Evolutionary conservation across 2,113 vertebrate species (phyloP).

Genomic region (Beaufortia kweichowensis): DNA sequence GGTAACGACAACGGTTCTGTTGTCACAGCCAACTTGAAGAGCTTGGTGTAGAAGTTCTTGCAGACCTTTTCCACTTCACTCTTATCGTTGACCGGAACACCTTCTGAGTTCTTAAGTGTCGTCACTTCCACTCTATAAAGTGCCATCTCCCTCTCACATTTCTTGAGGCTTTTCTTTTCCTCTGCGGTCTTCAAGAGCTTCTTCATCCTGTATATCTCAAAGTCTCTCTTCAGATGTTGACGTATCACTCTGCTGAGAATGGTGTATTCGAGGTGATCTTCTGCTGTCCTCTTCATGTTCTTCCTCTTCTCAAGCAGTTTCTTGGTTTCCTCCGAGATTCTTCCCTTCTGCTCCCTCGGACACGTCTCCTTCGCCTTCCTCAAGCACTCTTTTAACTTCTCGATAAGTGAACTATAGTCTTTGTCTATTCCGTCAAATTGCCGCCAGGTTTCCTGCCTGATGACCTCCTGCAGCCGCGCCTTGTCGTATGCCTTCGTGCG

Average conservation of each 20-base stretch:
- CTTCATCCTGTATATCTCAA: background rate
- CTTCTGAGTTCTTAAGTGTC: slow-evolving; percentile 9
- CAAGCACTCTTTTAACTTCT: background rate
- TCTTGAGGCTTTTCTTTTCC: background rate
- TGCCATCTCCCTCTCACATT: background rate
- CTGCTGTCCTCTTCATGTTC: background rate
- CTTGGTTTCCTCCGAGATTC: background rate
- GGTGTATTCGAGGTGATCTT: too few species aligned
- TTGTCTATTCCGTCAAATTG: background rate
- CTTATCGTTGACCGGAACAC: background rate
- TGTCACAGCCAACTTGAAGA: background rate
- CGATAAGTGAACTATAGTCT: background rate
- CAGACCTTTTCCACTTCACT: background rate
- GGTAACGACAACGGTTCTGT: background rate
- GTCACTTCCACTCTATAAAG: too few species aligned
- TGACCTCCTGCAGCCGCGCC: background rate
- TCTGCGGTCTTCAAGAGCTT: background rate
- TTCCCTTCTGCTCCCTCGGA: background rate
- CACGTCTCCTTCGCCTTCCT: background rate
- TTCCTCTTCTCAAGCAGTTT: background rate
- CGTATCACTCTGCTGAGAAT: too few species aligned
- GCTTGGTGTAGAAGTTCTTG: background rate
- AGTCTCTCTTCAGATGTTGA: background rate
- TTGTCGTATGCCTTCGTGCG: too few species aligned
- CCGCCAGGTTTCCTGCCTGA: background rate